phyloP scores from a whole-genome alignment of 2,888 invertebrate genomes.

The Clusia tigrina region DNA sequence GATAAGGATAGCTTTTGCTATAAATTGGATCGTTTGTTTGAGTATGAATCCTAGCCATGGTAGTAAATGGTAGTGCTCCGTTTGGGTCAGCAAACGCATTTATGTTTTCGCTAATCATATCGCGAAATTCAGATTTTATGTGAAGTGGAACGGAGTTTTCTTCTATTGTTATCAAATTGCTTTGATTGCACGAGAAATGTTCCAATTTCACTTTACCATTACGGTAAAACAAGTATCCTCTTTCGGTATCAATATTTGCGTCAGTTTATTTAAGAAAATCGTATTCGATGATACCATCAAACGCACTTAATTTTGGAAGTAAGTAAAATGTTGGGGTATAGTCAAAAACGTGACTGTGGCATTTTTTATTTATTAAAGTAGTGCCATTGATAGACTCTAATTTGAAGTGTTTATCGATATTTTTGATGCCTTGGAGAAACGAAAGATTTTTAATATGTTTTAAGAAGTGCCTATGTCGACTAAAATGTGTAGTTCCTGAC shows the following conservation, averaged over 20 bases:
- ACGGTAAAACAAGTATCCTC: constrained; percentile 13
- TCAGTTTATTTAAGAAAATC: constrained; percentile 25
- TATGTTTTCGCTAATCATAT: constrained; percentile 8
- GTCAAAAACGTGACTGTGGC: not conserved
- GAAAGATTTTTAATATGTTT: not conserved
- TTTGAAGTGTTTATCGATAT: not conserved
- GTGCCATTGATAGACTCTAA: not conserved
- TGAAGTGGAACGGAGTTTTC: constrained; percentile 1
- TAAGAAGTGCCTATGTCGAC: not conserved
- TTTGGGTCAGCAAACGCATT: constrained; percentile 19
- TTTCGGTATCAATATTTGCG: constrained; percentile 27
- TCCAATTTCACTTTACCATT: constrained; percentile 4
- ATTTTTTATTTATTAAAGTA: no score
- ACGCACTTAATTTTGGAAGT: not conserved
- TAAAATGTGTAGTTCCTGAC: not conserved
- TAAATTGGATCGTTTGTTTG: constrained; percentile 5
- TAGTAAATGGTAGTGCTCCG: constrained; percentile 18
- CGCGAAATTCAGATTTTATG: constrained; percentile 9
- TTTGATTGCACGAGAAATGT: constrained; percentile 15
- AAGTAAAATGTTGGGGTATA: not conserved
- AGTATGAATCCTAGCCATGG: constrained; percentile 20
- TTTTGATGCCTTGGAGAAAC: not conserved
- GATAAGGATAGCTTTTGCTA: constrained; percentile 11
- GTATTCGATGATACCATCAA: constrained; percentile 8
- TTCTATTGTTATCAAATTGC: constrained; percentile 13